Base-by-base conservation (phyloP, 92 coral and sea anemone genomes). In the Bergia puertoricense region DNA sequence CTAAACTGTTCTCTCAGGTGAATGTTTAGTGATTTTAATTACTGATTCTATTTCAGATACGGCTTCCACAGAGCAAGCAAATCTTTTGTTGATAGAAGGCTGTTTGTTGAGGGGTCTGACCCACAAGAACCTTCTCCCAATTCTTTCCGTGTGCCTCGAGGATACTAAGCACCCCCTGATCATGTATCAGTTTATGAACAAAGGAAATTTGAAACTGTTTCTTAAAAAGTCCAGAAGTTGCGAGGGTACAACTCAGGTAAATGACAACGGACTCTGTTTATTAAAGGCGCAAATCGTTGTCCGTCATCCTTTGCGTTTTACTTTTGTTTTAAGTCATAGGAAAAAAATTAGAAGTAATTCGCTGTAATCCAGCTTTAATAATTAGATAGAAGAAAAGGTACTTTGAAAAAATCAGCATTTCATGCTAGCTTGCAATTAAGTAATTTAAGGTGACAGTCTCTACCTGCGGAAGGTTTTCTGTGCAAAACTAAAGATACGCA, bases 41-140 rank as follows among this genome's bases (percentile, higher is more conserved):
- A 37, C 38, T 44, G 40, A 18, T 22, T 84, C 8, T 39, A 59
- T 78, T 72, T 93, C 94, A 65, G 96, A 94, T 38, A 92, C 93
- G 92, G 99, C 99, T 13, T 94, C 99, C 4, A 57, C 93, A 8
- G 98, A 97, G 68, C 99, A 97, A 86, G 95, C 95, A 8, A 97
- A 93, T 66, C 93, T 97, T 3, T 91, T 97, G 90, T 75, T 97
- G 89, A 96, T 96, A 59, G 99, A 97, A 79, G 92, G 98, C 67
- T 95, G 98, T 51, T 92, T 95, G 93, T 86, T 97, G 81, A 93
- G 95, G 66, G 99, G 96, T 56, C 85, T 97, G 37, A 97, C 98
- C n/a, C 99, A 97, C 80, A 94, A 85, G 79, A 97, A 97, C 86
- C 93, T 97, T n/a, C 85, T 94, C 41, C 98, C 99, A 3, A 93